These are phyloP conservation scores for Heliconius eleuchia DNA, from an alignment of 1,140 invertebrate species.

Conservation along the genomic window DNA sequence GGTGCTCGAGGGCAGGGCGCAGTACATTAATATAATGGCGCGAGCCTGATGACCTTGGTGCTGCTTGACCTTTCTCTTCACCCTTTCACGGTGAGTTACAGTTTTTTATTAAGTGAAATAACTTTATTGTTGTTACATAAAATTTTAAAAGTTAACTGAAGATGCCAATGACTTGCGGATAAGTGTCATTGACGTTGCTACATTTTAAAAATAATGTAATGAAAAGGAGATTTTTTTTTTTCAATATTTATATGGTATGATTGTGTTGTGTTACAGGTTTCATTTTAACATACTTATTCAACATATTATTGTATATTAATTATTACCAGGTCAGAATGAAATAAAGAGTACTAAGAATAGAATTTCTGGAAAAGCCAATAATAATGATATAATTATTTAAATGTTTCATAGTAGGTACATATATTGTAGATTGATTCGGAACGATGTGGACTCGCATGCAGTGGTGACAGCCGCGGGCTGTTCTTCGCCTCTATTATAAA, in stretches of 20 bases:
- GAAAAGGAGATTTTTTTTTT: slow-evolving; percentile 39
- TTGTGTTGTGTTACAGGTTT: background rate
- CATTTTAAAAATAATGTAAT: slow-evolving; percentile 61
- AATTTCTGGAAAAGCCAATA: background rate
- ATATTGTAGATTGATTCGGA: slow-evolving; percentile 3
- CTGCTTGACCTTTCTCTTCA: slow-evolving; percentile 43
- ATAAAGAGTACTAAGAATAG: background rate
- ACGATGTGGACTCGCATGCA: background rate
- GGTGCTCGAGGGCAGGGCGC: slow-evolving; percentile 47
- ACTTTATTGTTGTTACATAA: slow-evolving; percentile 18
- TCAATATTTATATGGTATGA: background rate
- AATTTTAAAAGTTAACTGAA: slow-evolving; percentile 16
- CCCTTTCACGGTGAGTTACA: slow-evolving; percentile 22
- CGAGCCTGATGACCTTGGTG: slow-evolving; percentile 62
- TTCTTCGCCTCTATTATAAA: slow-evolving; percentile 54
- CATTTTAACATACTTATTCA: too few relatives aligned
- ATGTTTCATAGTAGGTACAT: background rate
- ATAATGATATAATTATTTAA: background rate
- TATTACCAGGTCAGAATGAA: too few relatives aligned
- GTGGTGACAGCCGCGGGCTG: slow-evolving; percentile 25
- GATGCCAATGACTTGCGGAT: slow-evolving; percentile 54
- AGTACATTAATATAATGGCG: slow-evolving; percentile 65
- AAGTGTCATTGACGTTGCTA: slow-evolving; percentile 58
- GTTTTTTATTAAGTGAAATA: slow-evolving; percentile 7
- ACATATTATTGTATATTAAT: too few relatives aligned